Evolutionary conservation across 2,888 invertebrate species (phyloP).

Genomic region (Melieria omissa): DNA sequence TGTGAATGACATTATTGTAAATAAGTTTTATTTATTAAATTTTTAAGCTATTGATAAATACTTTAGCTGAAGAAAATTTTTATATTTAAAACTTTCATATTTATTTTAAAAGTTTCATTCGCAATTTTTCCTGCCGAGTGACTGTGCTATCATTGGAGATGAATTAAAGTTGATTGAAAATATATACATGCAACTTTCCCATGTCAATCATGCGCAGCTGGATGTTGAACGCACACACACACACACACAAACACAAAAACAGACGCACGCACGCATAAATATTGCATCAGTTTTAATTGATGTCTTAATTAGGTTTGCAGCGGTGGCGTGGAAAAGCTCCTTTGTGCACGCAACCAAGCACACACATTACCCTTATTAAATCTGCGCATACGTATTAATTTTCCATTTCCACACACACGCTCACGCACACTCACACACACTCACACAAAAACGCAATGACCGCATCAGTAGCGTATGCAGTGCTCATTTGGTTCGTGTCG

Average conservation of each 20-base stretch:
- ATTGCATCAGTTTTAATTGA: slow-evolving; percentile 20
- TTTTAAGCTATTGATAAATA: too few relatives aligned
- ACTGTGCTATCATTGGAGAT: too few relatives aligned
- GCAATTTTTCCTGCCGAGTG: too few relatives aligned
- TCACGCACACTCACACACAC: neutral
- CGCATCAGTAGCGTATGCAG: neutral
- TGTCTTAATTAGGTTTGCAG: slow-evolving; percentile 22
- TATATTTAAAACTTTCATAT: too few relatives aligned
- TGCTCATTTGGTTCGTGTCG: too few relatives aligned
- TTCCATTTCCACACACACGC: neutral
- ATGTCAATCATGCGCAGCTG: too few relatives aligned
- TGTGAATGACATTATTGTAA: too few relatives aligned
- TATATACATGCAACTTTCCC: too few relatives aligned
- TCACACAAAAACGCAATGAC: neutral
- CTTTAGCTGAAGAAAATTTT: too few relatives aligned
- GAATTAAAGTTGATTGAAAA: too few relatives aligned
- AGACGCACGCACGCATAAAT: neutral
- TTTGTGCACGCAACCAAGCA: slow-evolving; percentile 7
- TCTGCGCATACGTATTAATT: slow-evolving; percentile 14
- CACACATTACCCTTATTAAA: slow-evolving; percentile 17
- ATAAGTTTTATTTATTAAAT: too few relatives aligned
- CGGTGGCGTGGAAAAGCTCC: slow-evolving; percentile 24
- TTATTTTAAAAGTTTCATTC: too few relatives aligned
- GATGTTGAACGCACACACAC: neutral
- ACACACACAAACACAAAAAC: neutral